Conservation (phyloP, 2,797 vertebrate genomes). For the Enteromius trimaculatus region DNA sequence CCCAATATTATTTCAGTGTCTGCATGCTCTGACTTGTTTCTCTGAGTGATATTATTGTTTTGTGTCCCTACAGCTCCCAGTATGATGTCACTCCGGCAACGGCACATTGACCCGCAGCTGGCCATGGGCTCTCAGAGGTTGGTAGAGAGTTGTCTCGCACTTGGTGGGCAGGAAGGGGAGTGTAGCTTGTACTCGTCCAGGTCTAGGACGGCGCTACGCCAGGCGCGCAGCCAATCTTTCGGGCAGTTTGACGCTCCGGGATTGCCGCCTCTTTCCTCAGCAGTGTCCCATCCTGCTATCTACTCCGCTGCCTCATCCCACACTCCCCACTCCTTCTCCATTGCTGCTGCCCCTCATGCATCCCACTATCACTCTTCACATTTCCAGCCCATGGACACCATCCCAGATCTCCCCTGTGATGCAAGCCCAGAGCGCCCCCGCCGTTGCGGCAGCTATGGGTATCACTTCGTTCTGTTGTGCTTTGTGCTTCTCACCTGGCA, state of each 20-base stretch:
- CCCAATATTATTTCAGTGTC: constrained; percentile 7
- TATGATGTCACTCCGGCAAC: constrained; percentile 92
- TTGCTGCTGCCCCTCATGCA: constrained; percentile 77
- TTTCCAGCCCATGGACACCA: constrained; percentile 93
- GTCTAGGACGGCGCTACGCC: constrained; percentile 79
- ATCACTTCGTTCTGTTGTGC: constrained; percentile 70
- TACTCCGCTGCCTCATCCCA: constrained; percentile 68
- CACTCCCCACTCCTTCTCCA: constrained; percentile 66
- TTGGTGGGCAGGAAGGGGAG: constrained; percentile 76
- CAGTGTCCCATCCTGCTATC: constrained; percentile 77
- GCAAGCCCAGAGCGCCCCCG: constrained; percentile 78
- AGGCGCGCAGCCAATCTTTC: constrained; percentile 86
- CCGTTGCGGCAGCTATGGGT: constrained; percentile 86
- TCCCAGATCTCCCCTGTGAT: constrained; percentile 86
- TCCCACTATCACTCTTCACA: constrained; percentile 86
- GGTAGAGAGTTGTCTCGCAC: constrained; percentile 87
- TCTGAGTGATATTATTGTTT: constrained; percentile 51
- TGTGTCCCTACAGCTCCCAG: constrained; percentile 86
- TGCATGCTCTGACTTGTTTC: not conserved
- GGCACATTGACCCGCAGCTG: constrained; percentile 90
- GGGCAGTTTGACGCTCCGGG: constrained; percentile 81
- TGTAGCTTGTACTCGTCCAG: constrained; percentile 74
- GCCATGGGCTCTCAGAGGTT: constrained; percentile 97
- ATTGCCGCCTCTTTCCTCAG: constrained; percentile 77
- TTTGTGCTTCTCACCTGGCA: constrained; percentile 62